Percentiles rank a stretch among this genome's conserved stretches.
These are phyloP conservation scores for Lutraria lutraria DNA, from an alignment of 2,888 invertebrate species.

Conservation along the genomic window DNA sequence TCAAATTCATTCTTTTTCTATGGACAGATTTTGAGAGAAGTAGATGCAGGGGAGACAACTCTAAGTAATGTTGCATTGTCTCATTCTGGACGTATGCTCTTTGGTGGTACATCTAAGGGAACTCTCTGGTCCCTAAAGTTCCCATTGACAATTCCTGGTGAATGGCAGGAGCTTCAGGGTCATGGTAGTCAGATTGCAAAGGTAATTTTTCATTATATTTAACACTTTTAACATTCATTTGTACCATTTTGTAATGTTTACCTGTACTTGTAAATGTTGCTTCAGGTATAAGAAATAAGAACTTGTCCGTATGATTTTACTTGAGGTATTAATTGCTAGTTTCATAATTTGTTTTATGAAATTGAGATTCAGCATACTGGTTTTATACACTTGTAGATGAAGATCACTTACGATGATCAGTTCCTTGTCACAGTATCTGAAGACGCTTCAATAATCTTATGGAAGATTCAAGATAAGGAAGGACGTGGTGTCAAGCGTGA, in stretches of 20 bases:
- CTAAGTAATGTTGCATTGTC: constrained; percentile 91
- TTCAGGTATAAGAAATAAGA: not conserved
- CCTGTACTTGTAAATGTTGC: not conserved
- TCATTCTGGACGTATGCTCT: constrained; percentile 93
- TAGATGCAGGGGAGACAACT: constrained; percentile 86
- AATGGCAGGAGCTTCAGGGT: constrained; percentile 87
- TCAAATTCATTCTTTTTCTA: not conserved
- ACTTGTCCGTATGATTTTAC: not conserved
- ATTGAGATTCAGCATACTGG: not conserved
- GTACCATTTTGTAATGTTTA: not conserved
- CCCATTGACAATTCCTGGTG: constrained; percentile 91
- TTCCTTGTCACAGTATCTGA: constrained; percentile 91
- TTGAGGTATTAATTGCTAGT: not conserved
- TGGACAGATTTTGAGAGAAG: constrained; percentile 85
- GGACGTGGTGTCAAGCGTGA: constrained; percentile 89
- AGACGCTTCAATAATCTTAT: constrained; percentile 94
- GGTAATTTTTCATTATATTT: constrained; percentile 86
- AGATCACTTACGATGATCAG: constrained; percentile 93
- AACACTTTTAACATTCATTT: not conserved
- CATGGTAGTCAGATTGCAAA: constrained; percentile 88
- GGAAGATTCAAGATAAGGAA: constrained; percentile 91
- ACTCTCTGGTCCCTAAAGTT: constrained; percentile 92
- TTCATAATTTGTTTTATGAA: not conserved
- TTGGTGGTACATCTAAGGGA: constrained; percentile 93
- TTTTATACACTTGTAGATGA: constrained; percentile 87